Evolutionary conservation across 1,140 invertebrate genomes (phyloP), one percentile per base, ranked within the genome.

Genomic region (Grapholita molesta): DNA sequence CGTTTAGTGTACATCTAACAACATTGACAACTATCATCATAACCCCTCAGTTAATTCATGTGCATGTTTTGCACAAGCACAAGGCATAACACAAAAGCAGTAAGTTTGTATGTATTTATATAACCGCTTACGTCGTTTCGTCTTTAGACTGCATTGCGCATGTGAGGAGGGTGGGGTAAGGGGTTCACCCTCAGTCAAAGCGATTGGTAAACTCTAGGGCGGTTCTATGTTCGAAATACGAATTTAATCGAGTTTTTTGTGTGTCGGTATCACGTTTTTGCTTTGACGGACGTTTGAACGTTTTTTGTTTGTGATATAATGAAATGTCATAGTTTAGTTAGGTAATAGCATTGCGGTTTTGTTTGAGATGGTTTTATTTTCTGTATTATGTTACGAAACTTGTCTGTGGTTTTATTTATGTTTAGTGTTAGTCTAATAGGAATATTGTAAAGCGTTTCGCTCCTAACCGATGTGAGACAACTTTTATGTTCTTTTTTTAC

Each of bases 121-220:
- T 48, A 21, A 18, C 21, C 15, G 0, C 7, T 48, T 48, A 48
- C 42, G 42, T n/a, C 42, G n/a, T 48, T 48, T 21, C 2, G 15
- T 8, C n/a, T 21, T 48, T 18, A 48, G 6, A 21, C 18, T 48
- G 42, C 8, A 69, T 30, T 76, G 77, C 76, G 80, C 74, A 76
- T 83, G 80, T 83, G 66, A 74, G 64, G 11, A 57, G 70, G 57
- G 55, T 42, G 70, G 70, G 68, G 76, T 76, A 77, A n/a, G n/a
- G n/a, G n/a, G 83, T 77, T 72, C 74, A 55, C 74, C 76, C 71
- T 70, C 69, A 52, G 52, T 65, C 75, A 77, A 83, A 82, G 78
- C 82, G 80, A 78, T 80, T 81, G 77, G 67, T 71, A 75, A 77
- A 70, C 66, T 68, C 35, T 88, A 89, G 87, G 78, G 85, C 76